Evolutionary conservation across 2,113 vertebrate genomes (phyloP), one percentile per base, ranked within the genome.

Genomic region (Neolamprologus modestus): DNA sequence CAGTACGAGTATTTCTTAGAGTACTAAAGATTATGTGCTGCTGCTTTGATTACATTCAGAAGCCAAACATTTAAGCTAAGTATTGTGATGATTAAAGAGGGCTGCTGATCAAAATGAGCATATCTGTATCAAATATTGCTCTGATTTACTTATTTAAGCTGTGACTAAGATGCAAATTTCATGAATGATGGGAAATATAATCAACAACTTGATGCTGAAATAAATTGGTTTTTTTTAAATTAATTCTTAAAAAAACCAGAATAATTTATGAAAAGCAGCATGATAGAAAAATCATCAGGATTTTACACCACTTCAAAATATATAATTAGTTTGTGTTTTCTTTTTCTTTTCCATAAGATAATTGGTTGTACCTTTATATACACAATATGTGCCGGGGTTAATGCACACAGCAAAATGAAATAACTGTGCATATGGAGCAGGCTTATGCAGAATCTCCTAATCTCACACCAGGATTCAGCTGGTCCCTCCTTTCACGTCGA

Each of bases 171-270:
- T n/a, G 17, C 17, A 52, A n/a, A 31, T 52, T 78, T 52, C 3
- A 26, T 78, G 14, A 47, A 76, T 73, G 40, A 26, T 45, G 24
- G 19, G 68, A 47, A 78, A 78, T 50, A 78, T 31, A 78, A 78
- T 78, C 26, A 50, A n/a, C 10, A 78, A 10, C 26, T 8, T 6
- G 17, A 78, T 78, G 26, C 71, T 50, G 45, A 31, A 78, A 50
- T 31, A 19, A 17, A 28, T 28, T 5, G 24, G 0, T 4, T 4
- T 19, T 19, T 76, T 47, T 17, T 0, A 3, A 76, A 76, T 76
- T 19, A 12, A 17, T 31, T 76, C 6, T 26, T 45, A 5, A 4
- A 47, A 47, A 2, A 0, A 0, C 8, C 14, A 13, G 45, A 52
- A 52, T 33, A 52, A n/a, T 52, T 31, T 52, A 33, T 78, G 10